Conservation (phyloP, 2,113 vertebrate species). For the Apodemus speciosus region DNA sequence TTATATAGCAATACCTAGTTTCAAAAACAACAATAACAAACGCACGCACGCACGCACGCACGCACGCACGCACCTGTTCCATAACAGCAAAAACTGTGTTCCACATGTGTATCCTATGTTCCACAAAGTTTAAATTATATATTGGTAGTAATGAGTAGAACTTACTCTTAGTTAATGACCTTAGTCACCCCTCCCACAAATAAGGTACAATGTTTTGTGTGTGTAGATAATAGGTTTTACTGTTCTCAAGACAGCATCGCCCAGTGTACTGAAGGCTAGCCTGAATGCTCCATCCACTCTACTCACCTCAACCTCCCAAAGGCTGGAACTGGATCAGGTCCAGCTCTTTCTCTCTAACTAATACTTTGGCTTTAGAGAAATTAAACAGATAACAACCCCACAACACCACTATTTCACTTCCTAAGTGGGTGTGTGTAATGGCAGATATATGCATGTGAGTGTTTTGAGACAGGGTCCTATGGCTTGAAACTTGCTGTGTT, state of each 20-base stretch:
- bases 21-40: background rate
- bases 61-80: background rate
- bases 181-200: background rate
- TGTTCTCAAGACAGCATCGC: background rate
- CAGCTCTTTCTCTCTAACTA: background rate
- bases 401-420: background rate
- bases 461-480: background rate
- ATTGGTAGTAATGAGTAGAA: background rate
- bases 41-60: no score
- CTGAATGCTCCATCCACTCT: background rate
- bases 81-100: background rate
- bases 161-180: background rate
- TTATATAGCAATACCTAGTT: background rate
- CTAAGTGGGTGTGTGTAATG: no score
- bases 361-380: slow-evolving; percentile 12
- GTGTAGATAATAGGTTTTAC: background rate
- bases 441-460: background rate
- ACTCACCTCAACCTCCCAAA: background rate
- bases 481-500: background rate
- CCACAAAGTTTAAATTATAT: background rate
- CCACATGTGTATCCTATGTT: background rate
- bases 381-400: background rate
- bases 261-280: background rate
- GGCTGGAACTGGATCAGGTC: background rate
- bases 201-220: background rate